phyloP scores from a whole-genome alignment of 2,888 invertebrate genomes.

The Drosophila barbarae region DNA sequence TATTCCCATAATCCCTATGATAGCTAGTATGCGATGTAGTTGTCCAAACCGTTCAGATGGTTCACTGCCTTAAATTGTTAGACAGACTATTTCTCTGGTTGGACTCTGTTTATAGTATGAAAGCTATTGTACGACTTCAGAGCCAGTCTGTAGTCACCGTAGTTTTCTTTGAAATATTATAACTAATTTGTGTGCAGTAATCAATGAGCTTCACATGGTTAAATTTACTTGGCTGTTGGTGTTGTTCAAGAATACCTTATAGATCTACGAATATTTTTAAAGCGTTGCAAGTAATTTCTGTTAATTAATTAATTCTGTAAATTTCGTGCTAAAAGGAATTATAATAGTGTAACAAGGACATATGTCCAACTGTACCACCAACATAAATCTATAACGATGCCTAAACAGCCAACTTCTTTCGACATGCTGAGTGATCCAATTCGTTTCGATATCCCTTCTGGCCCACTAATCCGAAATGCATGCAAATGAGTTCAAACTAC shows the following conservation, averaged over 20 bases:
- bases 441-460: slow-evolving; percentile 15
- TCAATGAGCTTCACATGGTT: neutral
- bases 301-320: neutral
- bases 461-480: slow-evolving; percentile 40
- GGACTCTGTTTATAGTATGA: too few species aligned
- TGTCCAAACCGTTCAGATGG: too few species aligned
- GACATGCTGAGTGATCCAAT: neutral
- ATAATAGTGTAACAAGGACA: neutral
- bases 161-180: too few species aligned
- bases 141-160: too few species aligned
- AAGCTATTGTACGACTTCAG: too few species aligned
- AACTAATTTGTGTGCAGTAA: neutral
- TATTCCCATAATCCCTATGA: too few species aligned
- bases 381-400: neutral
- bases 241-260: neutral
- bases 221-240: neutral
- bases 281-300: neutral
- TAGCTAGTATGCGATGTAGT: too few species aligned
- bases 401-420: neutral
- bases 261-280: too few species aligned
- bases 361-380: slow-evolving; percentile 1
- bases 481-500: slow-evolving; percentile 39
- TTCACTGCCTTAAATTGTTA: too few species aligned
- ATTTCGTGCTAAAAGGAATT: neutral
- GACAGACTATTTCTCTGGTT: too few species aligned